A percentile compares a stretch with the other conserved stretches of the same genome.
Conservation (phyloP, 2,113 vertebrate genomes). For the Astur gentilis region DNA sequence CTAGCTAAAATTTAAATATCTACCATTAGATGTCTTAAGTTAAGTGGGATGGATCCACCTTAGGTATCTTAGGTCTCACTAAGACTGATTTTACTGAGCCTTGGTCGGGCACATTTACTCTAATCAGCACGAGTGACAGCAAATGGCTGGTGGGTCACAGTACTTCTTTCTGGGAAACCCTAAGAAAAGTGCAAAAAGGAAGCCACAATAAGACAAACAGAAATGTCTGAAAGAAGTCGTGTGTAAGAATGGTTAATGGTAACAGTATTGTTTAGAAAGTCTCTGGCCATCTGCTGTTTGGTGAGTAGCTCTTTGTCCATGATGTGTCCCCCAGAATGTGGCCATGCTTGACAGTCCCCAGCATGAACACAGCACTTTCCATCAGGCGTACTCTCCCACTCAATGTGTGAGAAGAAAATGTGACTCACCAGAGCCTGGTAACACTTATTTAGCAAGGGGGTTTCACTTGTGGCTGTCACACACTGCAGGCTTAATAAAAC, state of each 20-base stretch:
- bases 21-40: not conserved
- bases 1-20: not conserved
- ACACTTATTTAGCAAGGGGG: not conserved
- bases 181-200: not conserved
- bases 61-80: not conserved
- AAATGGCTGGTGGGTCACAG: not conserved
- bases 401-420: not conserved
- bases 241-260: not conserved
- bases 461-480: slow-evolving; percentile 12
- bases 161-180: not conserved
- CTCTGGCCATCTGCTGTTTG: not conserved
- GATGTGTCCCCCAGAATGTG: not conserved
- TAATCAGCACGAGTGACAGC: not conserved
- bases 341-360: not conserved
- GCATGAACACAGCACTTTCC: not conserved
- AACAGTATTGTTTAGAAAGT: not conserved
- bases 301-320: not conserved
- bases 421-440: slow-evolving; percentile 16
- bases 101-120: not conserved
- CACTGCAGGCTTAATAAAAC: not conserved
- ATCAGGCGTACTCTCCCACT: not conserved
- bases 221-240: not conserved
- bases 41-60: not conserved
- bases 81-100: not conserved
- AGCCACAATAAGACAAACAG: not conserved